Conservation (phyloP, 1,140 invertebrate genomes). For the Heliconius eleuchia region DNA sequence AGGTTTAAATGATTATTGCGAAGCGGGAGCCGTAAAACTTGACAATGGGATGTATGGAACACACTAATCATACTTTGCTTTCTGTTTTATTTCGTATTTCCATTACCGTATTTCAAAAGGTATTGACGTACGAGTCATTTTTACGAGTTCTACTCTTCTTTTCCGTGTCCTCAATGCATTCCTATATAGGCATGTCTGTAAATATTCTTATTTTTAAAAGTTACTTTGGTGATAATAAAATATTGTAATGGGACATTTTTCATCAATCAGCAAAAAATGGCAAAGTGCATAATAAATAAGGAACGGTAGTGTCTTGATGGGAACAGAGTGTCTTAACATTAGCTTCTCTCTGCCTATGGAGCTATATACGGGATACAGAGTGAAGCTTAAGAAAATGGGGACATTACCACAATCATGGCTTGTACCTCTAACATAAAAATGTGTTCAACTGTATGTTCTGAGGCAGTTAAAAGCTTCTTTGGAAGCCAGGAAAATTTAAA, state of each 20-base stretch:
- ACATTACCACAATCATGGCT: too few relatives aligned
- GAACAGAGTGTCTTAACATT: too few relatives aligned
- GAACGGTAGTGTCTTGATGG: too few relatives aligned
- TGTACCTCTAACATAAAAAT: too few relatives aligned
- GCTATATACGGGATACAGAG: too few relatives aligned
- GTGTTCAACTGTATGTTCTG: too few relatives aligned
- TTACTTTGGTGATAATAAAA: conserved; percentile 17
- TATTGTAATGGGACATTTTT: not conserved
- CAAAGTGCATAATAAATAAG: too few relatives aligned
- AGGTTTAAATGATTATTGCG: conserved; percentile 66
- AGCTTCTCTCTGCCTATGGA: too few relatives aligned
- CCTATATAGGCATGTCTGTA: not conserved
- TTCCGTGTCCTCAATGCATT: conserved; percentile 31
- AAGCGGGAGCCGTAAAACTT: conserved; percentile 64
- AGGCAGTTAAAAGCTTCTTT: too few relatives aligned
- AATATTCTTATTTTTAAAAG: conserved; percentile 27
- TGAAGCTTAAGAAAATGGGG: too few relatives aligned
- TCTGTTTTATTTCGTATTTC: conserved; percentile 80
- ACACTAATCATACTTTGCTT: conserved; percentile 80
- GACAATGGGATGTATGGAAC: conserved; percentile 73
- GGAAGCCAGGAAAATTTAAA: too few relatives aligned
- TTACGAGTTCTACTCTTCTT: conserved; percentile 69
- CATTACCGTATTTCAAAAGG: conserved; percentile 80
- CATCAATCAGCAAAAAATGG: too few relatives aligned
- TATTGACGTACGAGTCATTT: conserved; percentile 79